Conservation (phyloP, 2,797 vertebrate genomes). For the Lagorchestes hirsutus region DNA sequence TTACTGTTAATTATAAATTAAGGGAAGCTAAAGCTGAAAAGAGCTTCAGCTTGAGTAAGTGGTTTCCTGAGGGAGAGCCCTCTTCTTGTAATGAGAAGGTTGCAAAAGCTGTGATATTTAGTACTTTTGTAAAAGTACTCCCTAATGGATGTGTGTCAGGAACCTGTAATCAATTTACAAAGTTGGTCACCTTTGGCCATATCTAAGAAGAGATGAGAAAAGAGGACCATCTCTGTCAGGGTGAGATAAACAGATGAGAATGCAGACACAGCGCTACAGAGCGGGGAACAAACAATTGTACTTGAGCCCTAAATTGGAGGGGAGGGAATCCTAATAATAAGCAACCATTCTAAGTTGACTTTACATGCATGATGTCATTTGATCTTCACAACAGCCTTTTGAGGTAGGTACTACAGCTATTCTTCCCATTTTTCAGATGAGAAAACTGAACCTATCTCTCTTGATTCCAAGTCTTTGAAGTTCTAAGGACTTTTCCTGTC, state of each 20-base stretch:
- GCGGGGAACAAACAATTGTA: not conserved
- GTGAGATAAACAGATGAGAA: not conserved
- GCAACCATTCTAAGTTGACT: not conserved
- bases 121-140: slow-evolving; percentile 58
- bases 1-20: slow-evolving; percentile 77
- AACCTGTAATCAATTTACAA: not conserved
- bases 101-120: slow-evolving; percentile 66
- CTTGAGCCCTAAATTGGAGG: not conserved
- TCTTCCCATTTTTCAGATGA: not conserved
- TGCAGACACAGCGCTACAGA: not conserved
- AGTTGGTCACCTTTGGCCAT: not conserved
- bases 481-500: not conserved
- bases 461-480: not conserved
- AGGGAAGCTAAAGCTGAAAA: slow-evolving; percentile 76
- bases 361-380: not conserved
- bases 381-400: not conserved
- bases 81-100: slow-evolving; percentile 55
- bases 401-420: not conserved
- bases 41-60: slow-evolving; percentile 70
- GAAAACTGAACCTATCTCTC: not conserved
- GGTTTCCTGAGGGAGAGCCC: slow-evolving; percentile 76
- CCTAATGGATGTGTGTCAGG: slow-evolving; percentile 60
- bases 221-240: not conserved
- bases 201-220: not conserved
- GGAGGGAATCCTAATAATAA: not conserved